Evolutionary conservation across 2,113 vertebrate genomes (phyloP).

Genomic region (Bos taurus): ARS-UCD2.0 NC_037356.1:22976501-22977000

Average conservation of each 20-base stretch:
- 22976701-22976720: not conserved
- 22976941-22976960: not conserved
- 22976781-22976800: not conserved
- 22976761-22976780: not conserved
- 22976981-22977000: not conserved
- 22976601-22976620: not conserved
- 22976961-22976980: too few species aligned
- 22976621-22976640: not conserved
- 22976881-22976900: not conserved
- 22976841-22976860: not conserved
- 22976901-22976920: not conserved
- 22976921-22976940: not conserved
- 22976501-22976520: not conserved
- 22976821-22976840: not conserved
- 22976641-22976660: not conserved
- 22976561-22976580: not conserved
- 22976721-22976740: not conserved
- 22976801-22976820: not conserved
- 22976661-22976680: not conserved
- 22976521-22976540: not conserved
- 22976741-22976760: not conserved
- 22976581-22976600: not conserved
- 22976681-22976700: not conserved
- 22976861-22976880: not conserved
- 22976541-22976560: rapidly evolving